Conservation (phyloP, 1,140 invertebrate genomes). For the Lycorma delicatula region DNA sequence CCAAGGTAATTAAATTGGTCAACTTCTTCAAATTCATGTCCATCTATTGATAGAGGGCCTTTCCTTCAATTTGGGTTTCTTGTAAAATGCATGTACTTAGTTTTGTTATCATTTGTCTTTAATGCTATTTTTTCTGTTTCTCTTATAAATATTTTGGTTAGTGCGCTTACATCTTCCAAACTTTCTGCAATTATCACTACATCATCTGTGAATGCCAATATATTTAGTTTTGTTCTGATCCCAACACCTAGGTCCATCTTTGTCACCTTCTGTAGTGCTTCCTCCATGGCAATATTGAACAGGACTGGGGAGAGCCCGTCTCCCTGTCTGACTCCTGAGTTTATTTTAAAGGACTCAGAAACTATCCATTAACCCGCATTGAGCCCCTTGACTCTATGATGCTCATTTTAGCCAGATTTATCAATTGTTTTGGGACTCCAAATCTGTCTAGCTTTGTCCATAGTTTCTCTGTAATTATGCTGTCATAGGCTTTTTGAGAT, state of each 20-base stretch:
- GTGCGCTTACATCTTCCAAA: constrained; percentile 3
- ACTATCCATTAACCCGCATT: constrained; percentile 10
- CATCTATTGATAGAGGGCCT: background rate
- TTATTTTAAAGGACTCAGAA: constrained; percentile 10
- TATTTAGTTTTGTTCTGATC: constrained; percentile 11
- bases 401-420: background rate
- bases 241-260: constrained; percentile 8
- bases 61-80: background rate
- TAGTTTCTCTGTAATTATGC: constrained; percentile 14
- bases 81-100: constrained; percentile 8
- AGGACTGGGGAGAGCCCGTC: constrained; percentile 15
- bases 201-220: constrained; percentile 9
- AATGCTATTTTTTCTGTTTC: constrained; percentile 11
- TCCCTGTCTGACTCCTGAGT: too few relatives aligned
- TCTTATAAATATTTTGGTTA: constrained; percentile 7
- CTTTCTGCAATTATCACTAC: constrained; percentile 15
- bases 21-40: constrained; percentile 1
- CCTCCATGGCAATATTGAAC: constrained; percentile 21
- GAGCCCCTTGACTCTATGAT: background rate
- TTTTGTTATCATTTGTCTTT: constrained; percentile 9
- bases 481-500: constrained; percentile 16
- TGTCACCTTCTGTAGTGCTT: constrained; percentile 23
- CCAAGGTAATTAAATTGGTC: constrained; percentile 2
- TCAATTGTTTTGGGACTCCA: background rate
- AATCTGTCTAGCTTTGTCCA: constrained; percentile 7